Conservation (phyloP, 1,140 invertebrate species). For the Zophobas atratus region DNA sequence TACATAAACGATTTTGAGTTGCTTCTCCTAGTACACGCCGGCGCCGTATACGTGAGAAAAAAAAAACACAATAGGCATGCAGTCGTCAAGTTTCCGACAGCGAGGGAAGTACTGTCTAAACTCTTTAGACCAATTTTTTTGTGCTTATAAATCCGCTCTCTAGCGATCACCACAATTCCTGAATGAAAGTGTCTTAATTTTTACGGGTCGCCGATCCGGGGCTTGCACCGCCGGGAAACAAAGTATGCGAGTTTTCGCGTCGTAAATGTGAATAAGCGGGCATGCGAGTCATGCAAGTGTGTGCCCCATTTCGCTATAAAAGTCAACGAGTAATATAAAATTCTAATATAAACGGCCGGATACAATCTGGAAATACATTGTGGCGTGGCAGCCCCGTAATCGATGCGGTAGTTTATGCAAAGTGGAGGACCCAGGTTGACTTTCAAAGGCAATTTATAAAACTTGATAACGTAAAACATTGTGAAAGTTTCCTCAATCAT, state of each 20-base stretch:
- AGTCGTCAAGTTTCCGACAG: too few species aligned
- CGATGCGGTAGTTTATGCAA: slow-evolving; percentile 65
- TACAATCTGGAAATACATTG: slow-evolving; percentile 65
- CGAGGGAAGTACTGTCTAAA: too few species aligned
- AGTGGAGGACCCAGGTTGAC: slow-evolving; percentile 65
- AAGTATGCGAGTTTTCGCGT: slow-evolving; percentile 52
- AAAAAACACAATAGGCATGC: too few species aligned
- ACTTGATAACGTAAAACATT: slow-evolving; percentile 64
- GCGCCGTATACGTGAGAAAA: too few species aligned
- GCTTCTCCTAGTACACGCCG: too few species aligned
- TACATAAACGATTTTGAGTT: too few species aligned
- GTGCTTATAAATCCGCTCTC: too few species aligned
- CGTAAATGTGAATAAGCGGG: slow-evolving; percentile 50
- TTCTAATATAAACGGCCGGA: slow-evolving; percentile 65
- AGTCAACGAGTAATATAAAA: slow-evolving; percentile 63
- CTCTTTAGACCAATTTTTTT: too few species aligned
- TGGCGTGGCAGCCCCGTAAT: slow-evolving; percentile 61
- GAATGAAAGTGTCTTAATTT: too few species aligned
- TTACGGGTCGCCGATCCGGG: too few species aligned
- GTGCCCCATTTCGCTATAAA: slow-evolving; percentile 58
- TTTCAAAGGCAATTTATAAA: slow-evolving; percentile 65
- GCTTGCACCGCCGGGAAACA: slow-evolving; percentile 32
- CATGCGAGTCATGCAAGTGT: slow-evolving; percentile 62
- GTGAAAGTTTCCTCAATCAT: slow-evolving; percentile 63
- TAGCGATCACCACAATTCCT: too few species aligned